phyloP scores from a whole-genome alignment of 2,113 vertebrate genomes.

The Macheiramphus alcinus region DNA sequence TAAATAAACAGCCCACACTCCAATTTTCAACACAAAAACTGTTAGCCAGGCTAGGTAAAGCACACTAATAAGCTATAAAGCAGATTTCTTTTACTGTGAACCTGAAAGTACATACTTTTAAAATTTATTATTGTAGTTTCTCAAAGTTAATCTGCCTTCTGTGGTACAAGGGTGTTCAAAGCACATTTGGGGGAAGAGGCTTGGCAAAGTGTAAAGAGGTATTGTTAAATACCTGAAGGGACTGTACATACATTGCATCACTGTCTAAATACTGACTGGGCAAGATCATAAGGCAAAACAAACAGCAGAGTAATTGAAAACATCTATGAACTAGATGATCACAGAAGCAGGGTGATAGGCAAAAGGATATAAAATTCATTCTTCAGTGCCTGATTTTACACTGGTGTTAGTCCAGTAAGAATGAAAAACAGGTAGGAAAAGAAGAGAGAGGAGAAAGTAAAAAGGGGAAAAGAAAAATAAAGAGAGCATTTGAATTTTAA shows the following conservation, averaged over 20 bases:
- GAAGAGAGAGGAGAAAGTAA: neutral
- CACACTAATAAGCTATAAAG: neutral
- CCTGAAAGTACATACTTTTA: neutral
- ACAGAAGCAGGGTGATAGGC: neutral
- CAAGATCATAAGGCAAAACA: conserved; percentile 57
- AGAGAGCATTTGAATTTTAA: neutral
- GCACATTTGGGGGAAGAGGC: neutral
- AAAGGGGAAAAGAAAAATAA: neutral
- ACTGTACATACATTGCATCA: neutral
- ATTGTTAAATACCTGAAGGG: conserved; percentile 24
- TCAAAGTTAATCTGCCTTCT: neutral
- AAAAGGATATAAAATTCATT: neutral
- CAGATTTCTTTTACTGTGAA: neutral
- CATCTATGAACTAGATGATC: conserved; percentile 49
- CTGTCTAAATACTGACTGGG: conserved; percentile 35
- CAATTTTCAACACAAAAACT: conserved; percentile 40
- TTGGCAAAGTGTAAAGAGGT: conserved; percentile 35
- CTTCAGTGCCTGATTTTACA: neutral
- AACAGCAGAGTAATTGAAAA: conserved; percentile 69
- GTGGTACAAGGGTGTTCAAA: neutral
- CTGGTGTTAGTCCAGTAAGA: neutral
- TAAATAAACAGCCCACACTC: conserved; percentile 70
- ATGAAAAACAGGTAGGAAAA: neutral
- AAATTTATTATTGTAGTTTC: conserved; percentile 1
- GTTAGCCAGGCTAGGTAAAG: neutral